Conservation (phyloP, 2,888 invertebrate genomes). For the Chirona hameri region DNA sequence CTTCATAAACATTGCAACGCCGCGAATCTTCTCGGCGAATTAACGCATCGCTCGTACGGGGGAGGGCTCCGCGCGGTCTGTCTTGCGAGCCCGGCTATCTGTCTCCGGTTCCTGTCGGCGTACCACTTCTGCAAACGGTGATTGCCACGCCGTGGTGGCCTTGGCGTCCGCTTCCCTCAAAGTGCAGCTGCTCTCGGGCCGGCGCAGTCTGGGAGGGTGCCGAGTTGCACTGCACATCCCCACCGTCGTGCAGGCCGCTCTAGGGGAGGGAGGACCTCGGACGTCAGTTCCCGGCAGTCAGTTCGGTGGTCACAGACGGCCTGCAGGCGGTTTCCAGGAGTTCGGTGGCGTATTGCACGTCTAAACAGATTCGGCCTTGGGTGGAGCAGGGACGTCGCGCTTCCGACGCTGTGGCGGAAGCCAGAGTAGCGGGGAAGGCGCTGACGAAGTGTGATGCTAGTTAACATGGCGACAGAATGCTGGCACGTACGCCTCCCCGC, state of each 20-base stretch:
- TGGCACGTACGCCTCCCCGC: not conserved
- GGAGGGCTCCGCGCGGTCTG: too few relatives aligned
- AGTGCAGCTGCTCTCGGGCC: too few relatives aligned
- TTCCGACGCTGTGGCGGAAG: not conserved
- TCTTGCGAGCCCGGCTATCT: too few relatives aligned
- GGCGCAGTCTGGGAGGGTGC: too few relatives aligned
- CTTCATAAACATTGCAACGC: too few relatives aligned
- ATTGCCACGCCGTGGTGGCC: too few relatives aligned
- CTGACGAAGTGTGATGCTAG: not conserved
- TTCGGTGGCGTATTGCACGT: not conserved
- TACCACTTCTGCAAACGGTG: too few relatives aligned
- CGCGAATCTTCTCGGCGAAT: too few relatives aligned
- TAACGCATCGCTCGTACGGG: too few relatives aligned
- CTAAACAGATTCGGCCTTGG: slow-evolving; percentile 12
- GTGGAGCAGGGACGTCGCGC: not conserved
- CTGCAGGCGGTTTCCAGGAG: slow-evolving; percentile 3
- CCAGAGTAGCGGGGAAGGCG: not conserved
- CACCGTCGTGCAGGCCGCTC: not conserved
- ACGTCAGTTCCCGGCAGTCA: not conserved
- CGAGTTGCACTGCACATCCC: not conserved
- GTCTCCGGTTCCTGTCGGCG: too few relatives aligned
- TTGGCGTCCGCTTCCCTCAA: too few relatives aligned
- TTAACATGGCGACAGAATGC: not conserved
- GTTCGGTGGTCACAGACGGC: not conserved
- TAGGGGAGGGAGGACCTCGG: not conserved